Conservation (phyloP, 2,797 vertebrate species). For the Enteromius radiatus region DNA sequence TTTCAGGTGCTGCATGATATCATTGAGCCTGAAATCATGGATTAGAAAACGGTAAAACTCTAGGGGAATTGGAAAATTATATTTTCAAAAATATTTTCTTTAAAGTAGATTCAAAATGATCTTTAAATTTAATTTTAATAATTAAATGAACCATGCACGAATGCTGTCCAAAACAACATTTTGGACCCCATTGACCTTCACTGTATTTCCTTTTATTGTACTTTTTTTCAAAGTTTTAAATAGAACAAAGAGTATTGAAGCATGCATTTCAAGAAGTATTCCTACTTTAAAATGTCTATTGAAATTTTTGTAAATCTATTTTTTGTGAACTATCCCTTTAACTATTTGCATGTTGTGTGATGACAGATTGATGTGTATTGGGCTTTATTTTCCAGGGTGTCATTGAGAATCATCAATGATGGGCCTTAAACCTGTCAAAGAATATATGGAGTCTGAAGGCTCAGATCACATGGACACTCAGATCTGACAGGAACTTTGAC, state of each 20-base stretch:
- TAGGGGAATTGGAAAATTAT: too few species aligned
- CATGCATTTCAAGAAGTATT: background rate
- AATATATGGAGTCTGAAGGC: slow-evolving; percentile 17
- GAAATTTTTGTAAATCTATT: background rate
- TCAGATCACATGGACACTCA: slow-evolving; percentile 41
- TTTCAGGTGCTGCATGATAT: too few species aligned
- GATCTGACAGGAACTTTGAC: slow-evolving; percentile 48
- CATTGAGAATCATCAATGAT: slow-evolving; percentile 19
- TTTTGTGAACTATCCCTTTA: background rate
- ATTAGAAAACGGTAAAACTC: too few species aligned
- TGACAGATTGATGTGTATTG: background rate
- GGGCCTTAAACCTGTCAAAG: slow-evolving; percentile 5
- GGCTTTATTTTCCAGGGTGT: slow-evolving; percentile 12
- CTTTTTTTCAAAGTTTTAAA: background rate
- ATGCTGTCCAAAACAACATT: background rate
- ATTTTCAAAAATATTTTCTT: too few species aligned
- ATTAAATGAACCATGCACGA: background rate
- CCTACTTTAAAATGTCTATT: too few species aligned
- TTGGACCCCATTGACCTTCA: too few species aligned
- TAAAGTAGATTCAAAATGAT: background rate
- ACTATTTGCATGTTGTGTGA: background rate
- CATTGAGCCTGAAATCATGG: too few species aligned
- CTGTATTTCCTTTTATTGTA: background rate
- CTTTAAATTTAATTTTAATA: background rate
- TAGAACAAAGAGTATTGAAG: too few species aligned